Percentiles rank a stretch among this genome's conserved stretches.
These are phyloP conservation scores for Microcebus lehilahytsara DNA, from an alignment of 2,113 vertebrate species.

Conservation along the genomic window DNA sequence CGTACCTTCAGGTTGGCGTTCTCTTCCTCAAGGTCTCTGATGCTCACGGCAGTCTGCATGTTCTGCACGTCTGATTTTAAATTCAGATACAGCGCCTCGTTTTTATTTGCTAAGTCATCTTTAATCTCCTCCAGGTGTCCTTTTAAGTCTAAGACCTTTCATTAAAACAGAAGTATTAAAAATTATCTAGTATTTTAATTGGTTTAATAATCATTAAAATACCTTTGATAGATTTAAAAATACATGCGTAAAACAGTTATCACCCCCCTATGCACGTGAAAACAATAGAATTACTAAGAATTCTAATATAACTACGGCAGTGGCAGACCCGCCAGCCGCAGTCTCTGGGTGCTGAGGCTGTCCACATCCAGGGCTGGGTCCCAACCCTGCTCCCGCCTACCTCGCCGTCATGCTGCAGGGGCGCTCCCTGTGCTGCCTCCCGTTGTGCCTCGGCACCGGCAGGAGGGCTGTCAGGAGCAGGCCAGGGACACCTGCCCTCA, in stretches of 20 bases:
- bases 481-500: constrained; percentile 85
- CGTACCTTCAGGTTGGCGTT: constrained; percentile 85
- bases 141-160: constrained; percentile 85
- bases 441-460: constrained; percentile 83
- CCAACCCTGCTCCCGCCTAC: constrained; percentile 68
- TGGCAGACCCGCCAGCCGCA: too few relatives aligned
- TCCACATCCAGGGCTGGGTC: neutral
- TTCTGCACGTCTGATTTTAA: constrained; percentile 86
- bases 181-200: neutral
- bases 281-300: neutral
- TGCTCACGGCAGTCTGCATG: constrained; percentile 72
- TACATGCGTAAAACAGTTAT: too few relatives aligned
- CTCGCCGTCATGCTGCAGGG: constrained; percentile 86
- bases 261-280: neutral
- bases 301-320: too few relatives aligned
- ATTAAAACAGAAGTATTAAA: neutral
- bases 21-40: constrained; percentile 84
- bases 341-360: fast-evolving
- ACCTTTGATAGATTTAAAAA: neutral
- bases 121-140: constrained; percentile 87
- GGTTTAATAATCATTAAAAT: neutral
- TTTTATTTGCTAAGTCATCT: constrained; percentile 85
- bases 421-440: constrained; percentile 82
- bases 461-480: constrained; percentile 70
- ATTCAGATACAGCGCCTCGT: constrained; percentile 85